A percentile compares a stretch with the other conserved stretches of the same genome.
phyloP scores from a whole-genome alignment of 2,113 vertebrate species.

The Mystacornis crossleyi region DNA sequence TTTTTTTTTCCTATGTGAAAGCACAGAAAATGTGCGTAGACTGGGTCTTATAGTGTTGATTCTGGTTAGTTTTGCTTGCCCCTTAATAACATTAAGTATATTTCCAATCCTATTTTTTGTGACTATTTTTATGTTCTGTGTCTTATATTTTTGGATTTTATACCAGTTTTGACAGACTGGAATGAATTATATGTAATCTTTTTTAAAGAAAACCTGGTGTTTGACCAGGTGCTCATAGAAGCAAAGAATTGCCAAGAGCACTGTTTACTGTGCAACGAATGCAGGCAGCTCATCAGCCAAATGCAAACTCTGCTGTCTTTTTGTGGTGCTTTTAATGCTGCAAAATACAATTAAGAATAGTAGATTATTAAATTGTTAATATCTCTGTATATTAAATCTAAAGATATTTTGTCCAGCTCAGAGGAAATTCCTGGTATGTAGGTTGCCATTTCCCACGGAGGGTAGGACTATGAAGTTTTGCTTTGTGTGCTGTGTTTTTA shows the following conservation, averaged over 20 bases:
- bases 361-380: not conserved
- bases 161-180: not conserved
- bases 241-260: not conserved
- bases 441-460: not conserved
- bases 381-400: not conserved
- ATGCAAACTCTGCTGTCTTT: not conserved
- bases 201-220: not conserved
- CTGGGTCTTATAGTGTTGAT: not conserved
- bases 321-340: not conserved
- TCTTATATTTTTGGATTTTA: not conserved
- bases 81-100: not conserved
- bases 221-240: not conserved
- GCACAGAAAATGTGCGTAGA: not conserved
- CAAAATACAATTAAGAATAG: not conserved
- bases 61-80: not conserved
- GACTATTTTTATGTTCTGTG: not conserved
- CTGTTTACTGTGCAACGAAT: not conserved
- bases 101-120: not conserved
- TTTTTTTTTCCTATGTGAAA: not conserved
- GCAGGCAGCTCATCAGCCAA: not conserved
- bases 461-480: not conserved
- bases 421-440: not conserved
- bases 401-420: not conserved
- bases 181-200: not conserved
- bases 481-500: not conserved